Evolutionary conservation across 2,888 invertebrate species (phyloP), one percentile per base, ranked within the genome.

Genomic region (Cantharis lateralis): DNA sequence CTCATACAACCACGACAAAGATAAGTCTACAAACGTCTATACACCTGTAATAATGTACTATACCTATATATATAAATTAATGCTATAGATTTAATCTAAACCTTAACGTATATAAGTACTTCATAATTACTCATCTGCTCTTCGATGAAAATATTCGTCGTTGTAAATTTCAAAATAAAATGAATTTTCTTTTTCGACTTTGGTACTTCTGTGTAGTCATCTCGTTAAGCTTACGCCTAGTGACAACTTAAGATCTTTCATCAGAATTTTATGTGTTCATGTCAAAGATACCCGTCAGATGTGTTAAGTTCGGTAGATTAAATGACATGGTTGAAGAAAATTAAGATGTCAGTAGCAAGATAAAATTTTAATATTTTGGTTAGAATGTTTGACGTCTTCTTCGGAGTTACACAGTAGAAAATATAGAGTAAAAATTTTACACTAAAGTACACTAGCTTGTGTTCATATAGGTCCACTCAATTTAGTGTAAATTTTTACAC

Each of bases 81-180:
- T 75, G 77, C 76, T 77, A 3, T 18, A 80, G 81, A 82, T 82
- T 78, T 74, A 76, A 81, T 81, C 82, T 74, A 61, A 70, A 76
- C 72, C 69, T 75, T 78, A 24, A 76, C 75, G n/a, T n/a, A n/a
- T n/a, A n/a, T n/a, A n/a, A 7, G 79, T 78, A 79, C 80, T 76
- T 80, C 76, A 81, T 80, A 82, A 82, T 78, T 79, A 82, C 79
- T 82, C 80, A 81, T 11, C 10, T 28, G 4, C 79, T 79, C 80
- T 62, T 74, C 76, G 74, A 70, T 75, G 7, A n/a, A 1, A 48
- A 48, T 48, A 48, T 13, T 26, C 0, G 11, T 48, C 7, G 9
- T 1, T 2, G 9, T n/a, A 48, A 48, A 48, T 48, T 48, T 48
- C n/a, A n/a, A n/a, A 13, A 32, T 32, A 32, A 32, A 32, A 32